phyloP scores from a whole-genome alignment of 2,797 vertebrate genomes.

The Peromyscus aztecus region DNA sequence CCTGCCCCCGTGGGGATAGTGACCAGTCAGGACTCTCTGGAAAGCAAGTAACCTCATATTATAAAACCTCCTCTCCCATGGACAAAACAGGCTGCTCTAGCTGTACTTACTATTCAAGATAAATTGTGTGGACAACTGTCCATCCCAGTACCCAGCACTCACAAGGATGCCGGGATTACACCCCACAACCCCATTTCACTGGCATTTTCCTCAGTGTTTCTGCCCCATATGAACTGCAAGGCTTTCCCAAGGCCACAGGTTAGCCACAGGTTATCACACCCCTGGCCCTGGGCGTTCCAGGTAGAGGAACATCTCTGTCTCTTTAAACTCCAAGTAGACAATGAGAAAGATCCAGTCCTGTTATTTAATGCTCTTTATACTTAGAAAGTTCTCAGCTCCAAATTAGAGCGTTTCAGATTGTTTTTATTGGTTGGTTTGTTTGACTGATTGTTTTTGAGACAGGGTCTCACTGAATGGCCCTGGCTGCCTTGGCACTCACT shows the following conservation, averaged over 20 bases:
- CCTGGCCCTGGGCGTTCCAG: neutral
- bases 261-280: neutral
- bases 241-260: neutral
- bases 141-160: neutral
- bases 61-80: neutral
- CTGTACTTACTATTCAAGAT: neutral
- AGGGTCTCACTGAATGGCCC: neutral
- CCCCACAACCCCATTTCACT: neutral
- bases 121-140: neutral
- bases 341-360: neutral
- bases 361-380: neutral
- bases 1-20: too few species aligned
- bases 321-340: neutral
- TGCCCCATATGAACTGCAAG: fast-evolving
- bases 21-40: neutral
- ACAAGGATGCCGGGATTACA: neutral
- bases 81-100: neutral
- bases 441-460: neutral
- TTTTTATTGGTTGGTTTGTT: neutral
- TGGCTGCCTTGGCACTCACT: neutral
- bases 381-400: neutral
- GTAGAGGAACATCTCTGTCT: neutral
- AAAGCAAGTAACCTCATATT: neutral
- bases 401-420: neutral
- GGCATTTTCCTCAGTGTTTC: neutral